A percentile compares a stretch with the other conserved stretches of the same genome.
Evolutionary conservation across 2,797 vertebrate genomes (phyloP).

Genomic region (Euphonia xanthogaster): DNA sequence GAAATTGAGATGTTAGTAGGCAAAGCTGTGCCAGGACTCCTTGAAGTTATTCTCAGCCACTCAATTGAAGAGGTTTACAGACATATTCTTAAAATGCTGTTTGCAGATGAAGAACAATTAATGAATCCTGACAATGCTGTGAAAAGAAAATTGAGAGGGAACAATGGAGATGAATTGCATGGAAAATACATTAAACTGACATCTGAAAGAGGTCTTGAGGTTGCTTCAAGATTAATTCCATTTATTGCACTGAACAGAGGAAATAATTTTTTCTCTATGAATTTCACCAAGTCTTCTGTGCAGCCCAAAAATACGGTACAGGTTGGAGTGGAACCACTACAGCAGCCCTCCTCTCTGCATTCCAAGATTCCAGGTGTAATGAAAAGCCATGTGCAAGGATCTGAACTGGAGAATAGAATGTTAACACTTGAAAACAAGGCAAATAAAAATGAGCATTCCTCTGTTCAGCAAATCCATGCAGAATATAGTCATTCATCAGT

Average conservation of each 20-base stretch:
- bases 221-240: background rate
- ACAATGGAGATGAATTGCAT: constrained; percentile 1
- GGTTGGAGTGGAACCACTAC: background rate
- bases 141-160: constrained; percentile 63
- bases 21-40: constrained; percentile 76
- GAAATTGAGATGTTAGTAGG: constrained; percentile 80
- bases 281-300: background rate
- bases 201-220: background rate
- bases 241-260: constrained; percentile 74
- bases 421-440: background rate
- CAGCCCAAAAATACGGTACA: background rate
- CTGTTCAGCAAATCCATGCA: background rate
- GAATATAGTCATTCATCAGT: background rate
- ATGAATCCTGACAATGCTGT: background rate
- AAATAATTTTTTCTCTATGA: constrained; percentile 36
- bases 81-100: constrained; percentile 63
- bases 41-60: constrained; percentile 85
- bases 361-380: background rate
- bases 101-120: constrained; percentile 15
- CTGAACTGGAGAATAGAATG: background rate
- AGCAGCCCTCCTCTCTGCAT: background rate
- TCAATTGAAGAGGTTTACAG: constrained; percentile 82
- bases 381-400: background rate
- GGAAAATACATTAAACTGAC: constrained; percentile 1
- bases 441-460: background rate